Base-by-base conservation (phyloP, 2,113 vertebrate species). In the Hemicordylus capensis region DNA sequence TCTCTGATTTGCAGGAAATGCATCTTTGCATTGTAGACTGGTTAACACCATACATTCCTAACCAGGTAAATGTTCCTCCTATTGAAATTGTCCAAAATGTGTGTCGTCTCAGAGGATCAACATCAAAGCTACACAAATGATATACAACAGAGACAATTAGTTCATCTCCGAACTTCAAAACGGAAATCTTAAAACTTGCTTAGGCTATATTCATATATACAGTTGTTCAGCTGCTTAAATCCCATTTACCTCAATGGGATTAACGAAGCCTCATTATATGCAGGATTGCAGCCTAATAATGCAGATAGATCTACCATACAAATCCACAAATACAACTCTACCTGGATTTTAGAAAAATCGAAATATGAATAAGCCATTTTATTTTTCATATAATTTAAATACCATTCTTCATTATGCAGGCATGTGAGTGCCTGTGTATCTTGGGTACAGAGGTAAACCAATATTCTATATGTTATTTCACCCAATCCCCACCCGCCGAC, bases 41-140 rank as follows among this genome's bases (percentile, higher is more conserved):
- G 86, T 97, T 98, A 34, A 97, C 97, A 75, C 96, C 97, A 39
- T 98, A 98, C 85, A 98, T 88, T 6, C 97, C 98, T 0, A 98
- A 90, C 97, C 97, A 98, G 0, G 98, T 98, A 86, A 98, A 98
- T 1, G 97, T 97, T 84, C 98, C 98, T 42, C 98, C 98, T 11
- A 98, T 73, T 39, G 93, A 61, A 34, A 98, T 93, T 8, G 98
- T 98, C 98, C 98, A 98, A 88, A 98, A 96, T 0, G 97, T 98
- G 7, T 98, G 97, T 22, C 98, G 82, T 76, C 97, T 96, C 82
- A 98, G 91, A 51, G 98, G 98, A 64, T 97, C 96, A 1, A 84
- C 26, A 44, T 97, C 96, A 92, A 97, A 97, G 90, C 96, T 97
- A 72, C 17, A 56, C 70, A 6, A 84, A 83, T 87, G 63, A 88